These are phyloP conservation scores for Eupsittula cactorum DNA, from an alignment of 2,113 vertebrate genomes.

Conservation along the genomic window DNA sequence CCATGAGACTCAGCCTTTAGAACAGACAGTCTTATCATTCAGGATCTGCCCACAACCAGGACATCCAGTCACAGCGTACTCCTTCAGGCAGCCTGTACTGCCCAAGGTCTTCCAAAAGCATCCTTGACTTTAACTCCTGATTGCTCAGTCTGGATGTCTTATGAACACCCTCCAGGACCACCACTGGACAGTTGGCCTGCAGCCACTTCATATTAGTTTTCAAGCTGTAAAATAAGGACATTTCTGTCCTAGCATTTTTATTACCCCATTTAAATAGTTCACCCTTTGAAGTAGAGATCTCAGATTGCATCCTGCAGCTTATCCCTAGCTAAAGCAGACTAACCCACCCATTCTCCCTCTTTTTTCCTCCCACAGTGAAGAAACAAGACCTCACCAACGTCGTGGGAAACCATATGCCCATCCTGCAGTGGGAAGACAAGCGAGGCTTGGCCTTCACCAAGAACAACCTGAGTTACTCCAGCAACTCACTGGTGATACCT, in stretches of 20 bases:
- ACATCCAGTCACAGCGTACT: neutral
- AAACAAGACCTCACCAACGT: constrained; percentile 28
- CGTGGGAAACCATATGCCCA: constrained; percentile 28
- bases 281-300: neutral
- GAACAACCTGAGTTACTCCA: constrained; percentile 76
- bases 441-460: constrained; percentile 78
- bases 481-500: constrained; percentile 74
- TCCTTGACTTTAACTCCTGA: neutral
- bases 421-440: constrained; percentile 77
- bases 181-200: neutral
- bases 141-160: neutral
- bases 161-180: neutral
- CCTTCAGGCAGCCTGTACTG: neutral
- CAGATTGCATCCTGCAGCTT: fast-evolving
- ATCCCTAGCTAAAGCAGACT: neutral
- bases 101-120: neutral
- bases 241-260: neutral
- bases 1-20: neutral
- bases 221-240: neutral
- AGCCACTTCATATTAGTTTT: neutral
- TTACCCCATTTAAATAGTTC: neutral
- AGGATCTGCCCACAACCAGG: neutral
- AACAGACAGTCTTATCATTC: neutral
- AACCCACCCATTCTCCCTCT: constrained; percentile 16
- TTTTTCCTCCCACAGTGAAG: constrained; percentile 52